Percentiles rank a stretch among this genome's conserved stretches.
Conservation (phyloP, 2,113 vertebrate genomes). For the Hippocampus guttulatus region DNA sequence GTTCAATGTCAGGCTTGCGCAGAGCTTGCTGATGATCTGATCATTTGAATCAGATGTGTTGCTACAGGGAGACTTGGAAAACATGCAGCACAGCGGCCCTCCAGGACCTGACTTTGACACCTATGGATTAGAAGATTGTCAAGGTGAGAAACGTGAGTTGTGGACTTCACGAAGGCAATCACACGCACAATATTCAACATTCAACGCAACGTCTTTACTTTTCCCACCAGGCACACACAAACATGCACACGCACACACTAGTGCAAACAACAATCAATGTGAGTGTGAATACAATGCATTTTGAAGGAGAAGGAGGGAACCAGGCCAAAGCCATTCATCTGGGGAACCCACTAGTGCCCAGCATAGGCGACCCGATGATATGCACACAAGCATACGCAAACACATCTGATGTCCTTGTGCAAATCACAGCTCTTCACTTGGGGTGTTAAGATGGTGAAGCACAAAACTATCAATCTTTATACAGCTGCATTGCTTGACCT, state of each 20-base stretch:
- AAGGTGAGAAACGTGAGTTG: not conserved
- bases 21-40: no score
- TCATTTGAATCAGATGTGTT: no score
- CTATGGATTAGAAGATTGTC: not conserved
- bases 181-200: conserved; percentile 24
- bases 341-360: conserved; percentile 57
- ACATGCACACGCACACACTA: not conserved
- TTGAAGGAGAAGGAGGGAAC: conserved; percentile 45
- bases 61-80: no score
- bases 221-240: conserved; percentile 21
- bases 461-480: conserved; percentile 66
- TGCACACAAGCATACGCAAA: conserved; percentile 26
- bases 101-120: no score
- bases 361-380: conserved; percentile 32
- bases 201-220: conserved; percentile 20
- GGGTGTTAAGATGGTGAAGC: conserved; percentile 54
- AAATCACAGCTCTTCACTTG: conserved; percentile 54
- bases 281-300: conserved; percentile 8
- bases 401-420: conserved; percentile 64
- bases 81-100: no score
- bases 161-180: conserved; percentile 16
- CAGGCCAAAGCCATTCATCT: conserved; percentile 64
- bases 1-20: no score
- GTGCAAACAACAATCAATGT: no score
- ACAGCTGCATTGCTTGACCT: conserved; percentile 57